Base-by-base conservation (phyloP, 2,888 invertebrate species). In the Drosophila algonquin region DNA sequence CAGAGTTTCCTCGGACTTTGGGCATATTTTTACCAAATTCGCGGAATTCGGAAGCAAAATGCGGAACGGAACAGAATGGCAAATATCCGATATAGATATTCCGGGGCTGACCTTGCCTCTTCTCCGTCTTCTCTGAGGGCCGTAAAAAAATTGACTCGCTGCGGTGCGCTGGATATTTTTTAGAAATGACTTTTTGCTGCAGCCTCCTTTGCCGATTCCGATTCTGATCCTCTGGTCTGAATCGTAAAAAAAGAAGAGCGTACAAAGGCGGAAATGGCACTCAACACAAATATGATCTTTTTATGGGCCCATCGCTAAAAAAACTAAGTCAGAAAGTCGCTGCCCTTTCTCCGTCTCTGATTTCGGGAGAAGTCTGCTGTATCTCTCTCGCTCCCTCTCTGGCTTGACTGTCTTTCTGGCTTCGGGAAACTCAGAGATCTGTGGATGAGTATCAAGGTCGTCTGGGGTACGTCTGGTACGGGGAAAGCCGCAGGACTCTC, bases 151-250 rank as follows among this genome's bases (percentile, higher is more conserved):
- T 84, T 87, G 87, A 87, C 87, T 88, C 78, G 79, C 76, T 80
- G 83, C 61, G 89, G 76, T 86, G 67, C 69, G 89, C 84, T 62
- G 76, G 71, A 77, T 65, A 53, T 86, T 84, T 83, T 88, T 88
- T 77, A 57, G 63, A 71, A 70, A 46, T 77, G 69, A 77, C 75
- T 87, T 77, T 79, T 47, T 12, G 21, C 53, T 14, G 5, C 18
- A 30, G 21, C 27, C 9, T 46, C 30, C 60, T 30, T 40, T 45
- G 16, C 21, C 32, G 32, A 12, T 35, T 5, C 21, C 35, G 21
- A 24, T 24, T 59, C 48, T 32, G 63, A 75, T 69, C 63, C 45
- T 58, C 45, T 58, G 62, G 44, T 64, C 75, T 80, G 45, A 80
- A 35, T 81, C 87, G 58, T 87, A 81, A 87, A 80, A 79, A 77